A percentile compares a stretch with the other conserved stretches of the same genome.
These are phyloP conservation scores for Gallirallus australis DNA, from an alignment of 2,797 vertebrate genomes.

Conservation along the genomic window DNA sequence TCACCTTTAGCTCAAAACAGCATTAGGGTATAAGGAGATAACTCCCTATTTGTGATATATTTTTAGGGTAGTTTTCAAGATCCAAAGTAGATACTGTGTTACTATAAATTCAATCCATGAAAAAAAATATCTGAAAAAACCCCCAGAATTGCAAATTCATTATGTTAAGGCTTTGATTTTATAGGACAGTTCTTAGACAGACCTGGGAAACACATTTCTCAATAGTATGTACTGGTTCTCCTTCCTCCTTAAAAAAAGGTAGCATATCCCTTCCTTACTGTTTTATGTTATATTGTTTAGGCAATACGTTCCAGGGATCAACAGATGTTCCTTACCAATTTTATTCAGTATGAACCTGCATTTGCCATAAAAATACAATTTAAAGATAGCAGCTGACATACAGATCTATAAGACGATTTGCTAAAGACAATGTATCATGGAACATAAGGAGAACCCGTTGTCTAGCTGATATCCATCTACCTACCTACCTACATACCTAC, in stretches of 20 bases:
- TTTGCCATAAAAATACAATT: neutral
- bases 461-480: no score
- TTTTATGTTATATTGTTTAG: neutral
- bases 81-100: neutral
- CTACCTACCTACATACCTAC: no score
- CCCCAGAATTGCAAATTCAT: neutral
- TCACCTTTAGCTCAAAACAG: neutral
- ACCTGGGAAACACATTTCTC: neutral
- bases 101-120: neutral
- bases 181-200: neutral
- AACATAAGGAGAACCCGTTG: neutral
- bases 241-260: neutral
- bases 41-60: neutral
- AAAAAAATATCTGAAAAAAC: neutral
- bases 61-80: neutral
- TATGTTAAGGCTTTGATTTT: neutral
- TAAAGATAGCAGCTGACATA: neutral
- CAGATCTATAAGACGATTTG: neutral
- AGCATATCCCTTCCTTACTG: neutral
- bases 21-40: neutral
- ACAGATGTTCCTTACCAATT: neutral
- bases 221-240: neutral
- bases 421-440: neutral
- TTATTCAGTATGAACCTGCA: neutral
- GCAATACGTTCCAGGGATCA: neutral